Percentiles rank a stretch among this genome's conserved stretches.
Conservation (phyloP, 1,140 invertebrate genomes). For the Tetraneura akinire region DNA sequence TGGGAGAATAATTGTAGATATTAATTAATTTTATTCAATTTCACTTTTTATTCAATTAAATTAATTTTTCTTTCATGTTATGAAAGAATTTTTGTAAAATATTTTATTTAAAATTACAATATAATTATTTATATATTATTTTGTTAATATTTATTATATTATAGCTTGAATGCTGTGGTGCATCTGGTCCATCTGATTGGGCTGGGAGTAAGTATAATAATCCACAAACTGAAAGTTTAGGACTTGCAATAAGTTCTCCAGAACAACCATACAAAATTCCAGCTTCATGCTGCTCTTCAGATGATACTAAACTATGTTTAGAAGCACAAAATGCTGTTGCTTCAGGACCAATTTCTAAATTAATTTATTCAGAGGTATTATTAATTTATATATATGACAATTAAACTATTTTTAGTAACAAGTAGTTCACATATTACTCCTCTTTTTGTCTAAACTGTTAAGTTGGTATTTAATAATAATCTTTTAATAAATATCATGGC, state of each 20-base stretch:
- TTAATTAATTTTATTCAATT: no score
- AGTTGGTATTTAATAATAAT: no score
- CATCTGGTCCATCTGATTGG: conserved; percentile 72
- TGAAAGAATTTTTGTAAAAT: no score
- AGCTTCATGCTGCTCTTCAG: conserved; percentile 65
- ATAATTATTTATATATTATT: background rate
- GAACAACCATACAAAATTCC: conserved; percentile 64
- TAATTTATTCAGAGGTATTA: conserved; percentile 64
- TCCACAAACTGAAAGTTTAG: conserved; percentile 56
- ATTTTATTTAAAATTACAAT: no score
- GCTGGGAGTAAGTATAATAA: conserved; percentile 66
- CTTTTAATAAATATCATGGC: no score
- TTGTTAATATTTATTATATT: conserved; percentile 54
- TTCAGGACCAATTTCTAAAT: conserved; percentile 60
- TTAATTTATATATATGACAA: no score
- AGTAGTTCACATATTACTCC: no score
- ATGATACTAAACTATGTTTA: conserved; percentile 60
- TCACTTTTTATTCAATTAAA: no score
- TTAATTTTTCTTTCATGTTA: no score
- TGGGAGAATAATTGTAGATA: no score
- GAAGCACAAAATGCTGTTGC: conserved; percentile 60
- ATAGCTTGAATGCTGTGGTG: conserved; percentile 72
- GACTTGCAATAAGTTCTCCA: conserved; percentile 56
- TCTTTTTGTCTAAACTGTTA: no score
- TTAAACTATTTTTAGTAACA: no score